Percentiles rank a stretch among this genome's conserved stretches.
Evolutionary conservation across 2,888 invertebrate genomes (phyloP).

Genomic region (Hyppa rectilinea): DNA sequence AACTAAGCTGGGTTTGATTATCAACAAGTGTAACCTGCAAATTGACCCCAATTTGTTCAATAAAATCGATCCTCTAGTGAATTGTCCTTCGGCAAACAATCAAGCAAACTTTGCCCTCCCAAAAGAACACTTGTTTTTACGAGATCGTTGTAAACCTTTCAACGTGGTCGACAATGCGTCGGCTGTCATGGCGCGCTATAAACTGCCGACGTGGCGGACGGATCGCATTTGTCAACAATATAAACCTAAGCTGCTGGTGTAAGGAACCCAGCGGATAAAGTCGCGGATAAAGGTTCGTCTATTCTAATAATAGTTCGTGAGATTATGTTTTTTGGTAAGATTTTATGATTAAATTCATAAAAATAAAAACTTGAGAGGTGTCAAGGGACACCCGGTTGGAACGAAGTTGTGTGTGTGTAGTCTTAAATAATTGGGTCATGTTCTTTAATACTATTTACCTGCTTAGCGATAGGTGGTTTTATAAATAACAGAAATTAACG

Average conservation of each 20-base stretch:
- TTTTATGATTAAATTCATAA: background rate
- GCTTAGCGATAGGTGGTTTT: background rate
- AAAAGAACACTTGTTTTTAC: slow-evolving; percentile 80
- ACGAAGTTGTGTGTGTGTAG: too few relatives aligned
- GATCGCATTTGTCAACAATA: slow-evolving; percentile 81
- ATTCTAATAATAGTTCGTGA: slow-evolving; percentile 25
- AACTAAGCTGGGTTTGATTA: slow-evolving; percentile 32
- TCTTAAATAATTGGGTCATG: background rate
- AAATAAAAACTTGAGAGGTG: too few relatives aligned
- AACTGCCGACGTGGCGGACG: slow-evolving; percentile 76
- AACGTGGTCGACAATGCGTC: slow-evolving; percentile 79
- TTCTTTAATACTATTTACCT: background rate
- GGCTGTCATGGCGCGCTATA: slow-evolving; percentile 77
- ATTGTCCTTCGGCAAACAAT: slow-evolving; percentile 62
- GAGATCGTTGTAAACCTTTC: slow-evolving; percentile 81
- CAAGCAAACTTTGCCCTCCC: slow-evolving; percentile 74
- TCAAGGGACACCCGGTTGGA: too few relatives aligned
- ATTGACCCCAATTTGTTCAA: slow-evolving; percentile 46
- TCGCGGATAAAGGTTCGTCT: slow-evolving; percentile 64
- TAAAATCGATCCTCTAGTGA: slow-evolving; percentile 57
- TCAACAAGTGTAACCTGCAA: slow-evolving; percentile 28
- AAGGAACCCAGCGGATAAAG: slow-evolving; percentile 52
- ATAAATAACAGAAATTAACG: background rate
- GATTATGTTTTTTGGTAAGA: slow-evolving; percentile 3
- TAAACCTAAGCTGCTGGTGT: slow-evolving; percentile 72